A percentile compares a stretch with the other conserved stretches of the same genome.
These are phyloP conservation scores for Chymomyza fuscimana DNA, from an alignment of 2,888 invertebrate species.

Conservation along the genomic window DNA sequence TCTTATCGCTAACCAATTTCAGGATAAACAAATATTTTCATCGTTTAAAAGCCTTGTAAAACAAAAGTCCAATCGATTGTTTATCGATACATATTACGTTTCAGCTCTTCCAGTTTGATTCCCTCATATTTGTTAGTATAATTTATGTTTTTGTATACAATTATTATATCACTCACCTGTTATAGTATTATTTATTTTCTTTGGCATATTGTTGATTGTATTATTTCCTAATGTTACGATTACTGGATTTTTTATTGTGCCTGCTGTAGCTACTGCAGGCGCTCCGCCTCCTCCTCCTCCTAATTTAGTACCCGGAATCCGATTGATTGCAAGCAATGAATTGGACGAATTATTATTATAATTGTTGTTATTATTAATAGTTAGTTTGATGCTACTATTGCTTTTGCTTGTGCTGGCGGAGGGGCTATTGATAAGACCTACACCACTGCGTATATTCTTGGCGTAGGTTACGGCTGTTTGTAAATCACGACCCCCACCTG, in stretches of 20 bases:
- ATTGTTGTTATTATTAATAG: conserved; percentile 71
- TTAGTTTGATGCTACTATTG: conserved; percentile 43
- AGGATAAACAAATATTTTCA: no score
- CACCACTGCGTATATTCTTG: conserved; percentile 79
- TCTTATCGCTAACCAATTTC: no score
- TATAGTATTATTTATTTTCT: conserved; percentile 49
- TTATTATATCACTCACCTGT: conserved; percentile 45
- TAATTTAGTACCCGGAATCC: conserved; percentile 25
- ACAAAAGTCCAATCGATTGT: no score
- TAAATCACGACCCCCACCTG: conserved; percentile 92
- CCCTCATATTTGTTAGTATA: not conserved
- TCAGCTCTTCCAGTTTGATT: not conserved
- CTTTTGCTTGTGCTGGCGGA: conserved; percentile 43
- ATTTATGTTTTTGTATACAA: not conserved
- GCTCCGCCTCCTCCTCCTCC: conserved; percentile 10
- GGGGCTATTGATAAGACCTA: conserved; percentile 52
- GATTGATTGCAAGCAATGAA: conserved; percentile 24
- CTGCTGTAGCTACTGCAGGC: conserved; percentile 15
- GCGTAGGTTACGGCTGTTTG: conserved; percentile 88
- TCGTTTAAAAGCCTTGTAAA: no score
- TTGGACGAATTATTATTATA: conserved; percentile 43
- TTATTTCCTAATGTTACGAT: conserved; percentile 35
- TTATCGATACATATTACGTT: not conserved
- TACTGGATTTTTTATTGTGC: conserved; percentile 16
- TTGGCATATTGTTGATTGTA: conserved; percentile 59